Evolutionary conservation across 2,888 invertebrate genomes (phyloP), one percentile per base, ranked within the genome.

Genomic region (Teleogryllus oceanicus): DNA sequence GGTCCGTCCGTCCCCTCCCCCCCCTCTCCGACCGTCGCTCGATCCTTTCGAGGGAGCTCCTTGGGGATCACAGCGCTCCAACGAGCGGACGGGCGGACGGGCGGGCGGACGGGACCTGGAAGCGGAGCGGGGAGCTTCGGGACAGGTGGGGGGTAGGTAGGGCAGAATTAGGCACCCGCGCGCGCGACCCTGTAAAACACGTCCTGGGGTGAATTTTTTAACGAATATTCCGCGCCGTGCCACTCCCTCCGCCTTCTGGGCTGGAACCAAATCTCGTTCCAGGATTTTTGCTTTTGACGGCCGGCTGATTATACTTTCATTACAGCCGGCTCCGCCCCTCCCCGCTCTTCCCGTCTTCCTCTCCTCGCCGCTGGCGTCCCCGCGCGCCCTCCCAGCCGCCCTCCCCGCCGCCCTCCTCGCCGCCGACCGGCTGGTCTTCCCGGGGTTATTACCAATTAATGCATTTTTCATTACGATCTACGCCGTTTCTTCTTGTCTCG

Each of bases 281-380:
- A 51, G 62, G 62, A 62, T 62, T 62, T 62, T 62, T 62, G 62
- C 62, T 62, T 62, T 62, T 62, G 62, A 62, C 62, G 62, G 62
- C 62, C 62, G 62, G 62, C 5, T 2, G 5, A 4, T 62, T 62
- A 62, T 62, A 62, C 2, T 62, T 62, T 62, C 62, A 62, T 62
- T 62, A 13, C 62, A 62, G 21, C 12, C 3, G 18, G 62, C 12
- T 2, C 16, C 62, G 12, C 62, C 12, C 62, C 5, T 21, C 21
- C 12, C 62, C 62, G 62, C 12, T 5, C 24, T 24, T 4, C 4
- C 24, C 24, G 24, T 4, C 24, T 21, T 21, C 24, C 24, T 3
- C 24, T 24, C 24, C 24, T 2, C 24, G 24, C 24, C 24, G 24
- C 4, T 2, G 21, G 21, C 21, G 21, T 21, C 21, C 21, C 21